Conservation (phyloP, 1,140 invertebrate species). For the Camponotus vicinus region DNA sequence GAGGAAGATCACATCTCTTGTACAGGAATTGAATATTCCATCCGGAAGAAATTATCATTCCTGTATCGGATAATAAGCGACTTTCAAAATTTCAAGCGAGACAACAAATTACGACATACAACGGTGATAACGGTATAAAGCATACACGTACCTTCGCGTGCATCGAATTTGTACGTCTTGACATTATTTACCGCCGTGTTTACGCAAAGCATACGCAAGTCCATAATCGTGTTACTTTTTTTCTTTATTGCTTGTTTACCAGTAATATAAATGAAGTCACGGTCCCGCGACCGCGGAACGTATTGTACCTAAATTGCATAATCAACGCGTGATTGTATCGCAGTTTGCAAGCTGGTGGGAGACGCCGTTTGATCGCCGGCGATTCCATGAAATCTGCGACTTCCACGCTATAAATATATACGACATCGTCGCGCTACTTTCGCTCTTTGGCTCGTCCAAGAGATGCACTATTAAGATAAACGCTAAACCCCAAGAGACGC, state of each 20-base stretch:
- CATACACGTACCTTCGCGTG: neutral
- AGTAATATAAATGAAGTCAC: neutral
- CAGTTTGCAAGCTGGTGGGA: constrained; percentile 1
- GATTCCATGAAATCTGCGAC: constrained; percentile 16
- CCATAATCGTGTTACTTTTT: neutral
- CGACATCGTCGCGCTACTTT: neutral
- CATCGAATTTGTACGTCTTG: neutral
- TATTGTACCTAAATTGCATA: constrained; percentile 26
- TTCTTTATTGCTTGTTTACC: no score
- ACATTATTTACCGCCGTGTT: neutral
- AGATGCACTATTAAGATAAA: neutral
- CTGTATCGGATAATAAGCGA: neutral
- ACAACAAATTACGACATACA: neutral
- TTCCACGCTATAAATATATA: constrained; percentile 1
- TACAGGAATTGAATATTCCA: neutral
- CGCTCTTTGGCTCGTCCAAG: no score
- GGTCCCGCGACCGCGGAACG: neutral
- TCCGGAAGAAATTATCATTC: no score
- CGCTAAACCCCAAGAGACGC: neutral
- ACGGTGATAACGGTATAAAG: no score
- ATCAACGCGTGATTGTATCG: neutral
- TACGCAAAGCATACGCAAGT: neutral
- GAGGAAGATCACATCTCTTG: neutral
- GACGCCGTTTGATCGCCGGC: neutral
- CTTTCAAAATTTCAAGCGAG: neutral